Conservation (phyloP, 1,140 invertebrate genomes). For the Lordiphosa mommai region DNA sequence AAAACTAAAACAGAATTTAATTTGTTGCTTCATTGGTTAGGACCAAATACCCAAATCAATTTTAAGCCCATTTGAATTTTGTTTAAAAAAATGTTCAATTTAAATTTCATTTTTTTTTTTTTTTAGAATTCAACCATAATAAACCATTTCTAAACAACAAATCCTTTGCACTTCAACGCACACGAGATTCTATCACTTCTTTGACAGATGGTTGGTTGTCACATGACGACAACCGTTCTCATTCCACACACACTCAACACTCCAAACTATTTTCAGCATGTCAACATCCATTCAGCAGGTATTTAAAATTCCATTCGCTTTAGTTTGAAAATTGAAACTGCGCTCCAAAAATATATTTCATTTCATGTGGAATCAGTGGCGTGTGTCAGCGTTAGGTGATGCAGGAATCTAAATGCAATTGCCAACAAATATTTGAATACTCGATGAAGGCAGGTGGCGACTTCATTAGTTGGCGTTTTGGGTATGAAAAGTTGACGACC, state of each 20-base stretch:
- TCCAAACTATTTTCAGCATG: constrained; percentile 9
- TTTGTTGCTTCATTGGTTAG: no score
- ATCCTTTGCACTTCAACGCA: no score
- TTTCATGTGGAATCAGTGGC: constrained; percentile 23
- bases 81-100: no score
- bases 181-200: no score
- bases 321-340: constrained; percentile 14
- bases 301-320: constrained; percentile 51
- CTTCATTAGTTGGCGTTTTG: constrained; percentile 38
- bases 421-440: constrained; percentile 26
- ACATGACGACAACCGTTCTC: no score
- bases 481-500: neutral
- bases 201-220: no score
- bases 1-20: no score
- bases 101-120: no score
- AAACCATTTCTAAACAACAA: no score
- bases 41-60: no score
- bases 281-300: constrained; percentile 32
- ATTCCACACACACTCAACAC: constrained; percentile 3
- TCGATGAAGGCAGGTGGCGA: neutral
- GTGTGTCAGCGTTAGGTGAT: constrained; percentile 24
- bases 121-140: neutral
- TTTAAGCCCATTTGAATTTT: no score
- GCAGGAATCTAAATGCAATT: constrained; percentile 15
- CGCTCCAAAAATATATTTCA: constrained; percentile 24